phyloP scores from a whole-genome alignment of 2,888 invertebrate genomes.

The Tuberolachnus salignus region DNA sequence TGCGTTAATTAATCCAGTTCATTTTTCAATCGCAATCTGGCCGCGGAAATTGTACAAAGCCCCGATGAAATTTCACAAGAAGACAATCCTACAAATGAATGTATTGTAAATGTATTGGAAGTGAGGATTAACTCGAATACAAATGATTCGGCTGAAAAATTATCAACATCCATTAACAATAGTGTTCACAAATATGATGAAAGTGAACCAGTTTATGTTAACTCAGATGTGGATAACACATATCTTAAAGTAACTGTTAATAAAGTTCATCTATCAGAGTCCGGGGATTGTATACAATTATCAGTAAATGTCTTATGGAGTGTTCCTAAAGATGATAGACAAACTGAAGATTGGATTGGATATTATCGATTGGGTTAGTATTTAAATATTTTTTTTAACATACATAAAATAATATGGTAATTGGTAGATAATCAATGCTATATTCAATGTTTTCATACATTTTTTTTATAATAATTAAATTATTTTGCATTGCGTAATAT shows the following conservation, averaged over 20 bases:
- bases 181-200: background rate
- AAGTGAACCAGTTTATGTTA: slow-evolving; percentile 44
- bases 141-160: slow-evolving; percentile 24
- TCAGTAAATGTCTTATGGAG: slow-evolving; percentile 48
- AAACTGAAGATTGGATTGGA: slow-evolving; percentile 59
- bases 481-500: too few relatives aligned
- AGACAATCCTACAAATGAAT: background rate
- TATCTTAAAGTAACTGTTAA: slow-evolving; percentile 29
- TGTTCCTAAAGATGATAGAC: slow-evolving; percentile 57
- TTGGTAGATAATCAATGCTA: background rate
- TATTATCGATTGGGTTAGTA: slow-evolving; percentile 58
- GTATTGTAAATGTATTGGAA: slow-evolving; percentile 14
- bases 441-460: background rate
- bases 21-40: slow-evolving; percentile 37
- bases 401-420: background rate
- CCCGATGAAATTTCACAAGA: slow-evolving; percentile 27
- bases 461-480: too few relatives aligned
- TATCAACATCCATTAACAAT: slow-evolving; percentile 2
- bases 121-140: background rate
- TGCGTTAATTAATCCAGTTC: background rate
- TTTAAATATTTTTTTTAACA: background rate
- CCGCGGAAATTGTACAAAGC: slow-evolving; percentile 28
- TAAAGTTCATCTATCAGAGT: slow-evolving; percentile 25
- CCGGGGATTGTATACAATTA: slow-evolving; percentile 31
- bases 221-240: slow-evolving; percentile 31